These are phyloP conservation scores for Clepsis dumicolana DNA, from an alignment of 2,888 invertebrate genomes.

Conservation along the genomic window DNA sequence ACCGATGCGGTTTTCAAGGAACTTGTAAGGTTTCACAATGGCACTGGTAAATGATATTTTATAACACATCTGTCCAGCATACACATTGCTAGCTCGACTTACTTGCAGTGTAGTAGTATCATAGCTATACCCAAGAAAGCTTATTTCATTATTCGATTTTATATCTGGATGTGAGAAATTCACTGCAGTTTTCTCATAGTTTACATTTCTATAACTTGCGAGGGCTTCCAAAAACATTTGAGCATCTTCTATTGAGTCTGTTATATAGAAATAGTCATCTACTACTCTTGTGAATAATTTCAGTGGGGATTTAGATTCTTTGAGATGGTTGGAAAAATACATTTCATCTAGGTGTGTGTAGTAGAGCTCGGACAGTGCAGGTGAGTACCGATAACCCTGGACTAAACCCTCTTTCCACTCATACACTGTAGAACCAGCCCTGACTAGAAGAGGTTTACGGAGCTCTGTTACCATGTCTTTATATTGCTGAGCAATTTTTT, in stretches of 20 bases:
- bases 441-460: constrained; percentile 70
- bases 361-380: constrained; percentile 80
- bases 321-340: constrained; percentile 64
- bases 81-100: constrained; percentile 72
- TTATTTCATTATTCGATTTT: constrained; percentile 64
- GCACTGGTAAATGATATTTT: constrained; percentile 76
- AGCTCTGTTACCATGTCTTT: constrained; percentile 72
- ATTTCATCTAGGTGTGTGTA: constrained; percentile 72
- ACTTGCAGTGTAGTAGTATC: constrained; percentile 72
- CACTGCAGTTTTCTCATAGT: constrained; percentile 73
- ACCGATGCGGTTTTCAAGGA: constrained; percentile 75
- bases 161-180: constrained; percentile 69
- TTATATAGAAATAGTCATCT: constrained; percentile 81
- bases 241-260: constrained; percentile 72
- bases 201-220: constrained; percentile 74
- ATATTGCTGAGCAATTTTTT: constrained; percentile 65
- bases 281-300: constrained; percentile 76
- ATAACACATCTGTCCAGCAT: constrained; percentile 76
- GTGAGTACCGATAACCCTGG: constrained; percentile 81
- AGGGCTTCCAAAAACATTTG: constrained; percentile 68
- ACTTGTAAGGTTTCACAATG: constrained; percentile 64
- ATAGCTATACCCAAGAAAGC: constrained; percentile 75
- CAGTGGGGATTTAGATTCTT: constrained; percentile 53
- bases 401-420: constrained; percentile 79
- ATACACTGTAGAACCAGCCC: constrained; percentile 78